Evolutionary conservation across 2,113 vertebrate genomes (phyloP).

Genomic region (Colius striatus): DNA sequence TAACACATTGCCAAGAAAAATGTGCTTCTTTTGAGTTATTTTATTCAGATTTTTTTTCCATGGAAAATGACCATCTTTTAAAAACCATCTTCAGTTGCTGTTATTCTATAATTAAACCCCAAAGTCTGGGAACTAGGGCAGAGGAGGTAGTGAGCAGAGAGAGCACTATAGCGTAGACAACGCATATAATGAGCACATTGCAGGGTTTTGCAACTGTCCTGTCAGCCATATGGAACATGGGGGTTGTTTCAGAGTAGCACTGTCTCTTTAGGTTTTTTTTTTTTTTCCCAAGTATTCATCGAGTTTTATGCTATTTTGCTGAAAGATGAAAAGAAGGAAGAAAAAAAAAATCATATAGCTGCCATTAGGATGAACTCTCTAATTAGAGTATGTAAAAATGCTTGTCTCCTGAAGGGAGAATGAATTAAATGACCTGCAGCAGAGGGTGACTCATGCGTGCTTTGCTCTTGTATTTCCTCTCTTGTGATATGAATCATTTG

Average conservation of each 20-base stretch:
- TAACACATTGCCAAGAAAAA: conserved; percentile 2
- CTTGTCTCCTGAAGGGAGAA: conserved; percentile 44
- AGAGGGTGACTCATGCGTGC: conserved; percentile 9
- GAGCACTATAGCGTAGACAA: not conserved
- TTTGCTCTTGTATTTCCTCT: not conserved
- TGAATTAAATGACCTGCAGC: conserved; percentile 33
- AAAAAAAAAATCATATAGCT: not conserved
- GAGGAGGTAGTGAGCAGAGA: not conserved
- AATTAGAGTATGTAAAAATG: conserved; percentile 57
- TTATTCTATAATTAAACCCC: conserved; percentile 56
- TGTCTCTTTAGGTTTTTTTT: not conserved
- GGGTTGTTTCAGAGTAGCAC: not conserved
- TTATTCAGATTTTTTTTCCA: not conserved
- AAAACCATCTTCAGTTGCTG: not conserved
- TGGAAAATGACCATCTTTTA: conserved; percentile 30
- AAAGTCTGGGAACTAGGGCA: conserved; percentile 56
- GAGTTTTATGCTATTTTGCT: not conserved
- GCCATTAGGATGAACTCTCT: conserved; percentile 57
- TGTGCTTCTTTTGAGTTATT: not conserved
- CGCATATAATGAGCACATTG: rapidly evolving
- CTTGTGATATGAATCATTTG: conserved; percentile 2
- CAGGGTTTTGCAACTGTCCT: conserved; percentile 4
- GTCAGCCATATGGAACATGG: not conserved
- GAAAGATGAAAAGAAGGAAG: not conserved
- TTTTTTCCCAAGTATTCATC: not conserved